Base-by-base conservation (phyloP, 2,113 vertebrate species). In the Drymodes brunneopygia region DNA sequence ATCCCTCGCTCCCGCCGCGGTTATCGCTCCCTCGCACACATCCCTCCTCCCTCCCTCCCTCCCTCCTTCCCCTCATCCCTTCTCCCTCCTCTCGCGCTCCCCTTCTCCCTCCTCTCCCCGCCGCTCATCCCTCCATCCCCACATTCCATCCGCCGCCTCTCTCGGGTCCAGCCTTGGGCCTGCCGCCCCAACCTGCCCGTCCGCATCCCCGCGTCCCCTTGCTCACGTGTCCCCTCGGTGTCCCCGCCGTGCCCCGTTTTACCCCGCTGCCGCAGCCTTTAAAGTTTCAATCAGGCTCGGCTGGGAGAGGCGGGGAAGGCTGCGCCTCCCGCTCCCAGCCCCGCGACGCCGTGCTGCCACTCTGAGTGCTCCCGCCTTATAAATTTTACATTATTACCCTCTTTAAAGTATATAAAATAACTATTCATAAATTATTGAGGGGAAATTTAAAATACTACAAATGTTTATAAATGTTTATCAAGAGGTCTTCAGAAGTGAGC, bases 401-500 rank as follows among this genome's bases (percentile, higher is more conserved):
- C 96, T 98, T 97, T 97, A 97, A 97, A 97, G 96, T 95, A 97
- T 97, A 96, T 96, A 98, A 97, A 97, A 97, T 97, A 97, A 97
- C 96, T 95, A 89, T n/a, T 95, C 96, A 95, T 98, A 95, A 98
- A 98, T 97, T 98, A 98, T 97, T 97, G 91, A 97, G 94, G 85
- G 93, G 90, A 64, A 96, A 96, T 97, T 97, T 97, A 97, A 97
- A 97, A 97, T 96, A 97, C 94, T 95, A 97, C 97, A 98, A 98
- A 98, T 97, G 97, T 98, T 98, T 97, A 97, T 98, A 98, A 97
- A 97, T 97, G 97, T 97, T 97, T 97, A 97, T 97, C 96, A 97
- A 97, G 97, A 96, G 96, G 96, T 96, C 97, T 96, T 97, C 95
- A 95, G 94, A 92, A 97, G 95, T 8, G 79, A 97, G 93, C 53